A percentile compares a stretch with the other conserved stretches of the same genome.
phyloP scores from a whole-genome alignment of 2,113 vertebrate species.

The Gila orcuttii region DNA sequence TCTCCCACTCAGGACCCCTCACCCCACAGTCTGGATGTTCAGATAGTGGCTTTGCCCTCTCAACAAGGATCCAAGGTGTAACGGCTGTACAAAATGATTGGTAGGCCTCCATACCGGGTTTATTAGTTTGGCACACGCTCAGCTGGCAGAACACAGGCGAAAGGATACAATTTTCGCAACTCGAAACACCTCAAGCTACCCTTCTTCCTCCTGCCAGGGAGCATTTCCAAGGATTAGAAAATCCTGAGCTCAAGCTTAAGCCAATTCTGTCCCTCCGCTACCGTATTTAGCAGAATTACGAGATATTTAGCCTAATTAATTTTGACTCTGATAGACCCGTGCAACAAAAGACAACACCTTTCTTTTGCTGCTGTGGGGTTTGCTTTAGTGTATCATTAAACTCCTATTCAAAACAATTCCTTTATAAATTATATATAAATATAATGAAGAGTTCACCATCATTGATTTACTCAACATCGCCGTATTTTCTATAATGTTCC shows the following conservation, averaged over 20 bases:
- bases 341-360: neutral
- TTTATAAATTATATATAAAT: neutral
- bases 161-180: slow-evolving; percentile 66
- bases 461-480: neutral
- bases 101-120: slow-evolving; percentile 62
- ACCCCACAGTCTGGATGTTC: slow-evolving; percentile 48
- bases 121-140: slow-evolving; percentile 69
- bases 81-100: slow-evolving; percentile 67
- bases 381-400: neutral
- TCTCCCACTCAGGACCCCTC: slow-evolving; percentile 35
- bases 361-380: neutral
- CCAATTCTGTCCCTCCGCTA: slow-evolving; percentile 32
- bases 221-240: slow-evolving; percentile 19
- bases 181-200: slow-evolving; percentile 57
- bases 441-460: neutral
- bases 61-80: slow-evolving; percentile 57
- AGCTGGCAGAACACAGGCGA: slow-evolving; percentile 70
- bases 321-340: neutral
- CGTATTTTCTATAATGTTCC: neutral
- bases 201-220: slow-evolving; percentile 53
- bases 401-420: neutral
- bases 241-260: slow-evolving; percentile 18
- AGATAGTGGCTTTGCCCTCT: slow-evolving; percentile 50
- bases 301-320: slow-evolving; percentile 40
- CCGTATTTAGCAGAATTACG: slow-evolving; percentile 35